These are phyloP conservation scores for Chrysochloris asiatica DNA, from an alignment of 2,113 vertebrate species.

Conservation along the genomic window DNA sequence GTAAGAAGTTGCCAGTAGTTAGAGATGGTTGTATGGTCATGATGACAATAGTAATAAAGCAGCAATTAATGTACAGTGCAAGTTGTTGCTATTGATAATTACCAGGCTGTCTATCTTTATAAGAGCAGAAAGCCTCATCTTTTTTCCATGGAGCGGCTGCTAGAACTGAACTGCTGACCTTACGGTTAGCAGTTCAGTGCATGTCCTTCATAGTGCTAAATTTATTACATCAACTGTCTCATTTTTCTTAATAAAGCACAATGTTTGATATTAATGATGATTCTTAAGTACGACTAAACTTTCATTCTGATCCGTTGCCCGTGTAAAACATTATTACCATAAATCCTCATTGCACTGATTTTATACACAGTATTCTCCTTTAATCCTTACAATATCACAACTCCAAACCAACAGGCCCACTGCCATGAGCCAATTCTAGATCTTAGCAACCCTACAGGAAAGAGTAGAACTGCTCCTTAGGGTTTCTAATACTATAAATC, in stretches of 20 bases:
- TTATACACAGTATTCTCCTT: neutral
- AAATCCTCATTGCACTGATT: constrained; percentile 5
- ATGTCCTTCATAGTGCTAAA: neutral
- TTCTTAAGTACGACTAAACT: neutral
- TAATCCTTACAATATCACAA: neutral
- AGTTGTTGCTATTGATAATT: too few species aligned
- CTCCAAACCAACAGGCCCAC: too few species aligned
- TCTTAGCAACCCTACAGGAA: too few species aligned
- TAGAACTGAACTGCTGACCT: neutral
- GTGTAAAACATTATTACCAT: constrained; percentile 18
- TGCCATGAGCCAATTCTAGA: too few species aligned
- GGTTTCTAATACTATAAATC: too few species aligned
- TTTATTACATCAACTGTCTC: neutral
- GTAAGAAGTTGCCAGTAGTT: neutral
- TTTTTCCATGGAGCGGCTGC: too few species aligned
- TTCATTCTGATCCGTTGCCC: neutral
- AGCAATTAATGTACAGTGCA: too few species aligned
- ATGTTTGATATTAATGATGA: neutral
- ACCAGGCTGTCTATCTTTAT: too few species aligned
- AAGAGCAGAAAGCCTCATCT: too few species aligned
- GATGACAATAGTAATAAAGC: neutral
- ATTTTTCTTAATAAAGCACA: neutral
- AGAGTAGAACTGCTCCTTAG: too few species aligned
- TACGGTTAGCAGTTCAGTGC: neutral
- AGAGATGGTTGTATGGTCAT: neutral